A percentile compares a stretch with the other conserved stretches of the same genome.
These are phyloP conservation scores for Dicentrarchus labrax DNA, from an alignment of 2,113 vertebrate species.

Conservation along the genomic window DNA sequence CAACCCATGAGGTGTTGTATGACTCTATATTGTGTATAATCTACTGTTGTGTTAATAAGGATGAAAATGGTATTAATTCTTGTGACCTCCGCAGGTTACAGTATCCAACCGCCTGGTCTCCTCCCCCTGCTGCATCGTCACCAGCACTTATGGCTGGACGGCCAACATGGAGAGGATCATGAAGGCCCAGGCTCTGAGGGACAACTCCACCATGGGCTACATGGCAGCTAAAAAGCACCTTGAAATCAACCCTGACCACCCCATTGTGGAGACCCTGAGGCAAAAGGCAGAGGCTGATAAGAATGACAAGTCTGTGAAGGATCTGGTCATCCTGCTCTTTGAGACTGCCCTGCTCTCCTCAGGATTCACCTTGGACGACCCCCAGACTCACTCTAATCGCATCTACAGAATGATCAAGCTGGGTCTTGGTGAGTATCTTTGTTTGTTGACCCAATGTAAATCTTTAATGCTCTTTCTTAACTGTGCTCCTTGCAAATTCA, in stretches of 20 bases:
- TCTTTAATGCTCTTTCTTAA: background rate
- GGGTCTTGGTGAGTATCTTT: constrained; percentile 81
- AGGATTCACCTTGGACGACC: constrained; percentile 87
- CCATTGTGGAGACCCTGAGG: constrained; percentile 85
- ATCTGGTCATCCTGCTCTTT: constrained; percentile 87
- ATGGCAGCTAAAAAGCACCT: constrained; percentile 89
- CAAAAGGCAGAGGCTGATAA: constrained; percentile 87
- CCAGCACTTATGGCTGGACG: constrained; percentile 89
- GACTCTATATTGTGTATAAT: background rate
- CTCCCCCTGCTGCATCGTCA: constrained; percentile 89
- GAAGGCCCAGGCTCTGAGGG: constrained; percentile 88
- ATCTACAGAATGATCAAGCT: constrained; percentile 91
- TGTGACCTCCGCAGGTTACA: constrained; percentile 74
- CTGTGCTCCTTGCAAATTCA: background rate
- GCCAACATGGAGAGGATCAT: constrained; percentile 91
- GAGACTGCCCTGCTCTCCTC: constrained; percentile 87
- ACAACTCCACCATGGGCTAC: constrained; percentile 89
- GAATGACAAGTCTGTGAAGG: constrained; percentile 88
- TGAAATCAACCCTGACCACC: constrained; percentile 86
- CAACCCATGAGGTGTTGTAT: background rate
- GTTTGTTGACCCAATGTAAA: background rate
- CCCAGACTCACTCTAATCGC: constrained; percentile 88
- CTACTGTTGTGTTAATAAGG: no score
- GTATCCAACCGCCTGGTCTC: constrained; percentile 87
- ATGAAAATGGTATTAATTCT: background rate